Percentiles rank a stretch among this genome's conserved stretches.
phyloP scores from a whole-genome alignment of 2,797 vertebrate species.

The Sternarchorhynchus goeldii region DNA sequence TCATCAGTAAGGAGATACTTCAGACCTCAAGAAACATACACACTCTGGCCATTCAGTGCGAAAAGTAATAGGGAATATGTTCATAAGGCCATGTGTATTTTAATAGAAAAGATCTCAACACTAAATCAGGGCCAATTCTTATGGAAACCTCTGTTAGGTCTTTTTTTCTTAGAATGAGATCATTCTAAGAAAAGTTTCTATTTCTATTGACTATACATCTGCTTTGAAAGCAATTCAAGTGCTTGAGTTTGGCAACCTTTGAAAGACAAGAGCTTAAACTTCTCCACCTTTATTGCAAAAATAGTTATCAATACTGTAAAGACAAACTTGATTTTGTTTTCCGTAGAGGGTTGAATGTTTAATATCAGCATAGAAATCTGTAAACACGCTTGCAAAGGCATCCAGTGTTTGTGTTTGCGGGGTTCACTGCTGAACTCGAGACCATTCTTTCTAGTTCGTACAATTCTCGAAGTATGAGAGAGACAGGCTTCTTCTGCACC shows the following conservation, averaged over 20 bases:
- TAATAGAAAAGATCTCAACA: conserved; percentile 42
- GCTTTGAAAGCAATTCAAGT: neutral
- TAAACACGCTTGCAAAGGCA: conserved; percentile 27
- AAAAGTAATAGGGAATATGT: conserved; percentile 50
- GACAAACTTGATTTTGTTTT: too few relatives aligned
- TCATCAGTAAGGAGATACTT: conserved; percentile 53
- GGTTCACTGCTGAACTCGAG: neutral
- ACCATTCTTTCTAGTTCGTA: conserved; percentile 28
- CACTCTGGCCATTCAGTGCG: conserved; percentile 44
- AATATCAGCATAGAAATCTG: conserved; percentile 1
- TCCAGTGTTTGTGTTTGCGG: conserved; percentile 33
- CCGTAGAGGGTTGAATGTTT: neutral
- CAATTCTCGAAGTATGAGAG: conserved; percentile 25
- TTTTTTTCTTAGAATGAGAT: conserved; percentile 44
- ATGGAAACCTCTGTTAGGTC: conserved; percentile 39
- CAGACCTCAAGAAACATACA: conserved; percentile 53
- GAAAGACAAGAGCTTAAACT: neutral
- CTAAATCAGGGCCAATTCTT: conserved; percentile 26
- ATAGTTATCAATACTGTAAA: too few relatives aligned
- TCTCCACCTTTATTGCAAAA: neutral
- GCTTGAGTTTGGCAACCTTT: neutral
- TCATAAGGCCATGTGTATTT: conserved; percentile 29
- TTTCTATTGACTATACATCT: conserved; percentile 29
- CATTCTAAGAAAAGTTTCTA: conserved; percentile 36
- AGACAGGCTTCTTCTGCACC: conserved; percentile 28